Evolutionary conservation across 2,113 vertebrate genomes (phyloP), one percentile per base, ranked within the genome.

Genomic region (Enhydra lutris): DNA sequence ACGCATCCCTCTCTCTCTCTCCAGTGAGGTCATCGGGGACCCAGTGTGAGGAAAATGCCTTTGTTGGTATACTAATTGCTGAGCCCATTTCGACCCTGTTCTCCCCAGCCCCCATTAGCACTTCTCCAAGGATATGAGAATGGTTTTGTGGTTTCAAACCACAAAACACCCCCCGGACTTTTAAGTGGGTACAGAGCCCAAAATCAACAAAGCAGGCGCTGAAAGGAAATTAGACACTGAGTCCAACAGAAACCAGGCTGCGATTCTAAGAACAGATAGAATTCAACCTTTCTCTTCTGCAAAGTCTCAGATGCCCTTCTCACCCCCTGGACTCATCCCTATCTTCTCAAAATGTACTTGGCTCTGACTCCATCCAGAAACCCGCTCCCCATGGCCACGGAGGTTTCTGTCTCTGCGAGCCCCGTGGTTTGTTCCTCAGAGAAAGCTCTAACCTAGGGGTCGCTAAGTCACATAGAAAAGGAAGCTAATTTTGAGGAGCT

Each of bases 61-160:
- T 81, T 95, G 76, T 39, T 26, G 4, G 1, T 63, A 36, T 20
- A 4, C 20, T 97, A 42, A 92, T 97, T 86, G 89, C 96, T 88
- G 97, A 97, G 1, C 4, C 45, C 0, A 0, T 82, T 52, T 76
- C 73, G 29, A 45, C 0, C 3, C 95, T 11, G 78, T 34, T 88
- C 87, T 96, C 95, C 39, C 9, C 55, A 15, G 76, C 87, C 84
- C 71, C 84, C 15, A 52, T 96, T 97, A 93, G 92, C 95, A 83
- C 71, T 96, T 96, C 97, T 90, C 57, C 29, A 17, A 45, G 96
- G 78, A 88, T 61, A 91, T 7, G 24, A 89, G 91, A 67, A 45
- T 7, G 42, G 85, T 39, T 97, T 94, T 91, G 84, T 91, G 97
- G 80, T 7, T 47, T 65, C 88, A 80, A 15, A 10, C 39, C 24